phyloP scores from a whole-genome alignment of 2,113 vertebrate genomes.

The Hassar affinis region DNA sequence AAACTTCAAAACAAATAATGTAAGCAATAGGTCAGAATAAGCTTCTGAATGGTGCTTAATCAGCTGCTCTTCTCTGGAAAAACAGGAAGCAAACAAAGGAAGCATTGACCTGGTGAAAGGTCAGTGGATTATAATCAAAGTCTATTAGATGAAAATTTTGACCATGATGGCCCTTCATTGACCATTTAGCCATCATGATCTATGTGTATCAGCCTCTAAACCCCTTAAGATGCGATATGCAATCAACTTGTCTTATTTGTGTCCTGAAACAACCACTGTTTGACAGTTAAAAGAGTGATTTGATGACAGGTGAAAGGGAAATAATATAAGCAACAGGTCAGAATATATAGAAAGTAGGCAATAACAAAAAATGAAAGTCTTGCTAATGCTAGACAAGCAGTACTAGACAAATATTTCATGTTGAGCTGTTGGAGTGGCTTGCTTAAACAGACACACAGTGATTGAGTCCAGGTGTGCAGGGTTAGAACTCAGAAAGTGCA shows the following conservation, averaged over 20 bases:
- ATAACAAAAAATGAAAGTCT: too few species aligned
- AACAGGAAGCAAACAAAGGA: background rate
- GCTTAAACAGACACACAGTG: too few species aligned
- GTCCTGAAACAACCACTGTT: background rate
- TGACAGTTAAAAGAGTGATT: background rate
- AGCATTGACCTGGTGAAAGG: constrained; percentile 8
- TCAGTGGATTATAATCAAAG: constrained; percentile 15
- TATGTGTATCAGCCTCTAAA: constrained; percentile 24
- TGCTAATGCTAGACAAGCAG: too few species aligned
- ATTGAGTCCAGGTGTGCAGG: too few species aligned
- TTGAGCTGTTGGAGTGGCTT: too few species aligned
- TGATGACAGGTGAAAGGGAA: background rate
- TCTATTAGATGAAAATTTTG: constrained; percentile 1
- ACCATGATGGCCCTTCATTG: background rate
- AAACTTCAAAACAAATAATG: too few species aligned
- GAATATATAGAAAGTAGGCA: too few species aligned
- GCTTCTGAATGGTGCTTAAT: background rate
- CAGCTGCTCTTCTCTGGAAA: constrained; percentile 9
- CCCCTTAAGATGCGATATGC: constrained; percentile 1
- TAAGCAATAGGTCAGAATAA: too few species aligned
- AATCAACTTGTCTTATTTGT: constrained; percentile 14
- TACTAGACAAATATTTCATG: too few species aligned
- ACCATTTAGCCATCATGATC: constrained; percentile 10
- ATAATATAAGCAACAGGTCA: too few species aligned
- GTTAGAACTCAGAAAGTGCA: too few species aligned